Percentiles rank a stretch among this genome's conserved stretches.
Conservation (phyloP, 2,113 vertebrate genomes). For the Regulus satrapa region DNA sequence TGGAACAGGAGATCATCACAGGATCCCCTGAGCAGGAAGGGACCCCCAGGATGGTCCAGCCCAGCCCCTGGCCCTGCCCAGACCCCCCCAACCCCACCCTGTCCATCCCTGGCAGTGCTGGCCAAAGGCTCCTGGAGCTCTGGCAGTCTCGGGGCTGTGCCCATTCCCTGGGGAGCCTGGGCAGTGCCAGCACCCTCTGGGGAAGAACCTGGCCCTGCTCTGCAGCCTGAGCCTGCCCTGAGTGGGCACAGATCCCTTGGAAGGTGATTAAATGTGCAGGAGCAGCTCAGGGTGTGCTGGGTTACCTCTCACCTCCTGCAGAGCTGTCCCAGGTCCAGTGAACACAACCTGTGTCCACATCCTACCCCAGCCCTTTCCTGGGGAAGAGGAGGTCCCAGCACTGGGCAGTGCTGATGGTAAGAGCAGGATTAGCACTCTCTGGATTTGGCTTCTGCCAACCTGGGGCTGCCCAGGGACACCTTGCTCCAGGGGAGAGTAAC, state of each 20-base stretch:
- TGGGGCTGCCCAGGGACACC: not conserved
- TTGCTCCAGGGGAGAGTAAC: not conserved
- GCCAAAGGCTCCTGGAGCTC: not conserved
- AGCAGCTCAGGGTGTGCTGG: not conserved
- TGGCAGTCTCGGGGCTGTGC: not conserved
- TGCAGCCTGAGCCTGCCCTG: not conserved
- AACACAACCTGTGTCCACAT: not conserved
- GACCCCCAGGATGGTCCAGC: fast-evolving
- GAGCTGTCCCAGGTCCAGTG: fast-evolving
- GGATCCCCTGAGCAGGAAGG: fast-evolving
- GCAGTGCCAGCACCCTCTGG: not conserved
- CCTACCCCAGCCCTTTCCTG: not conserved
- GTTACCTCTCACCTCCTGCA: not conserved
- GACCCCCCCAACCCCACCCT: not conserved
- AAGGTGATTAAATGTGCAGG: not conserved
- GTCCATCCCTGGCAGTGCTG: not conserved
- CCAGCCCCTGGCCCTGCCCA: fast-evolving
- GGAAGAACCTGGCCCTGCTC: not conserved
- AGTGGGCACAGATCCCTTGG: fast-evolving
- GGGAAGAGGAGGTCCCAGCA: not conserved
- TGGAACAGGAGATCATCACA: not conserved
- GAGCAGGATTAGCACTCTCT: not conserved
- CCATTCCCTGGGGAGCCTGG: not conserved
- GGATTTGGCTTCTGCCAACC: not conserved
- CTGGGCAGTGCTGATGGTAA: not conserved